Percentiles rank a stretch among this genome's conserved stretches.
Conservation (phyloP, 2,113 vertebrate species). For the Morone chrysops region DNA sequence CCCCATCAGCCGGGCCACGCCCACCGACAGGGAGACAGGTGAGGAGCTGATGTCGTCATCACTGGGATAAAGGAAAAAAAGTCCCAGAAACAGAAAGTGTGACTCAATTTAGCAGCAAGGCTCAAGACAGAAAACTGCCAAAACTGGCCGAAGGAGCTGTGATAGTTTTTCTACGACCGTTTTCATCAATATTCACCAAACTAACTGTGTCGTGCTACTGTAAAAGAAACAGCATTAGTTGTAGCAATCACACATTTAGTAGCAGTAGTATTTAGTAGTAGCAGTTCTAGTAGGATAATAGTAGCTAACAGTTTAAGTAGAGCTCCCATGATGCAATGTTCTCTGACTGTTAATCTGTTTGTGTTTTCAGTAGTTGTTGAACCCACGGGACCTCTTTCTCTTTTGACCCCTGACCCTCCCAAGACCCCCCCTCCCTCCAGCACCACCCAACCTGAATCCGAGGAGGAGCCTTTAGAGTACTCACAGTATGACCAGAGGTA, state of each 20-base stretch:
- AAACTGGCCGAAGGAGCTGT: no score
- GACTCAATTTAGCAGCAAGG: neutral
- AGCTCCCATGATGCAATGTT: slow-evolving; percentile 6
- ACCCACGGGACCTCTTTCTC: neutral
- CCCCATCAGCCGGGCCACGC: slow-evolving; percentile 3
- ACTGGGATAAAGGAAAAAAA: neutral
- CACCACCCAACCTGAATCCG: neutral
- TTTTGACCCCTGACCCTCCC: neutral
- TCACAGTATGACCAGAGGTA: neutral
- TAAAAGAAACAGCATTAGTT: neutral
- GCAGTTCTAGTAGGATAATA: neutral
- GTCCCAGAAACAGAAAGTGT: neutral
- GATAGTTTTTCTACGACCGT: no score
- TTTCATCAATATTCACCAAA: no score
- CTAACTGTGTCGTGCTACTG: no score
- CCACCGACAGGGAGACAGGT: slow-evolving; percentile 47
- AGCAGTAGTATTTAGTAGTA: neutral
- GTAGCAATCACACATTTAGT: neutral
- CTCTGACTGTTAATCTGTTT: neutral
- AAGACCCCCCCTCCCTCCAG: neutral
- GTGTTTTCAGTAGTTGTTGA: slow-evolving; percentile 49
- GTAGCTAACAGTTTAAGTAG: neutral
- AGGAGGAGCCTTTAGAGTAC: neutral
- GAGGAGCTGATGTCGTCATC: slow-evolving; percentile 2
- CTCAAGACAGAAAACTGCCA: no score